These are phyloP conservation scores for Macropus fuliginosus DNA, from an alignment of 2,797 vertebrate genomes.

Conservation along the genomic window DNA sequence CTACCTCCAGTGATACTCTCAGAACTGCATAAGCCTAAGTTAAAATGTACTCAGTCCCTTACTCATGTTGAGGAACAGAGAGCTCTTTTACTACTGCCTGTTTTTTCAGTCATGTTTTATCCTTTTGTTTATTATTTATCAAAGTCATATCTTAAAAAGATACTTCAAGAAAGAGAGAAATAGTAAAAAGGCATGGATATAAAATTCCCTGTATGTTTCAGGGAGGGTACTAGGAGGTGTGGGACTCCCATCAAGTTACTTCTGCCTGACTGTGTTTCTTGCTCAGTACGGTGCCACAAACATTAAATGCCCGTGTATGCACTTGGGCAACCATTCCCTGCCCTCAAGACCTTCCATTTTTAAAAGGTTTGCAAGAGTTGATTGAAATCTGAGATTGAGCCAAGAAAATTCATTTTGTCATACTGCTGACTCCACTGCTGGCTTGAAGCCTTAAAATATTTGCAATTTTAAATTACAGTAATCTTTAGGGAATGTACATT, in stretches of 20 bases:
- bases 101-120: constrained; percentile 27
- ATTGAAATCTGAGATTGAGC: background rate
- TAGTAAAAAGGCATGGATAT: constrained; percentile 26
- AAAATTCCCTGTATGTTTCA: constrained; percentile 2
- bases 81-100: background rate
- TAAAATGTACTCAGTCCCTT: background rate
- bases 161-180: constrained; percentile 50
- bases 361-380: background rate
- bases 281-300: background rate
- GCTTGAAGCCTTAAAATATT: background rate
- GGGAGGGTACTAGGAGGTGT: background rate
- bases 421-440: background rate
- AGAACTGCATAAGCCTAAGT: background rate
- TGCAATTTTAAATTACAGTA: background rate
- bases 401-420: background rate
- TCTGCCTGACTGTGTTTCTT: background rate
- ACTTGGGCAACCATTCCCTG: background rate
- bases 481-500: background rate
- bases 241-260: constrained; percentile 8
- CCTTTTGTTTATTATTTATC: no score
- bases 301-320: background rate
- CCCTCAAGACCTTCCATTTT: background rate
- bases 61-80: background rate
- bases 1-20: background rate
- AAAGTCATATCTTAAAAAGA: background rate